These are phyloP conservation scores for Drosophila azteca DNA, from an alignment of 1,140 invertebrate genomes.

Conservation along the genomic window DNA sequence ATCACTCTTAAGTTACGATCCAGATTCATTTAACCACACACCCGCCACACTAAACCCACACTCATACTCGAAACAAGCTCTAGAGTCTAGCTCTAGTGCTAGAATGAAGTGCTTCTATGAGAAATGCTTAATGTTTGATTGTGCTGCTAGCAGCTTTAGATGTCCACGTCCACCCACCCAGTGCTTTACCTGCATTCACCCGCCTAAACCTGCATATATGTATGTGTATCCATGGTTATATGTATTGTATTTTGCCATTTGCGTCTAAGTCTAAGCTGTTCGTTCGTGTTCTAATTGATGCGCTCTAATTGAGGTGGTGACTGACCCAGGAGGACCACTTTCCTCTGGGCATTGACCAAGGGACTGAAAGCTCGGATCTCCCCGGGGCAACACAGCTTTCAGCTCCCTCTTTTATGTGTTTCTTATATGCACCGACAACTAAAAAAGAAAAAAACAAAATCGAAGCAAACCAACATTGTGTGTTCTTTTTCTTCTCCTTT, in stretches of 20 bases:
- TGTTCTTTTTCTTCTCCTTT: slow-evolving; percentile 78
- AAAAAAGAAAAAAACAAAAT: slow-evolving; percentile 44
- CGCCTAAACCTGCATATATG: not conserved
- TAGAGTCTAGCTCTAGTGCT: not conserved
- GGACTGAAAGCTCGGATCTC: slow-evolving; percentile 13
- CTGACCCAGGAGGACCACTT: too few species aligned
- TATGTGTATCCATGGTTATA: not conserved
- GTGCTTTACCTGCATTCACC: slow-evolving; percentile 33
- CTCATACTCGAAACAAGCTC: not conserved
- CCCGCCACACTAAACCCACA: slow-evolving; percentile 10
- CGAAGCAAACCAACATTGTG: slow-evolving; percentile 61
- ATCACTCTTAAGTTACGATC: slow-evolving; percentile 11
- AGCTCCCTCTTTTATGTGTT: slow-evolving; percentile 10
- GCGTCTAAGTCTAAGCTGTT: too few species aligned
- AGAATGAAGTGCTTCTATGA: slow-evolving; percentile 5
- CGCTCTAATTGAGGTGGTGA: too few species aligned
- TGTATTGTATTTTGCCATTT: too few species aligned
- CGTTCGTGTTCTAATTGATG: too few species aligned
- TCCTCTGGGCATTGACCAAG: not conserved
- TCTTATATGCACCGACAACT: slow-evolving; percentile 24
- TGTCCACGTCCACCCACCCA: slow-evolving; percentile 15
- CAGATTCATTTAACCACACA: not conserved
- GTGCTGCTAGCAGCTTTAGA: slow-evolving; percentile 42
- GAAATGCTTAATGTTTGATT: slow-evolving; percentile 45
- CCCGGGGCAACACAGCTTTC: slow-evolving; percentile 5